Conservation (phyloP, 2,888 invertebrate genomes). For the Drosophila emarginata region DNA sequence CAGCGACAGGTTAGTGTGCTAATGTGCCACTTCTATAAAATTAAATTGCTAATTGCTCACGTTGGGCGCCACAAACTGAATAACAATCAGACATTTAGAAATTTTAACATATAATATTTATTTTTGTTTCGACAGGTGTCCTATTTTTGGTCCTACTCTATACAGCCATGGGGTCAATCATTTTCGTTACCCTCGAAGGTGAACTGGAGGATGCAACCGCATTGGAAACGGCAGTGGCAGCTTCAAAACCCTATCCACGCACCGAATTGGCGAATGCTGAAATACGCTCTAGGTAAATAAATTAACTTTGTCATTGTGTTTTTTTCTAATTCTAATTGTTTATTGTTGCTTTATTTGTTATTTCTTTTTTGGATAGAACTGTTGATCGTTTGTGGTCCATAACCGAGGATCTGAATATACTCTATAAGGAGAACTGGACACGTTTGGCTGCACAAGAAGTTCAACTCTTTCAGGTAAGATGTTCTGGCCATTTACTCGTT, state of each 20-base stretch:
- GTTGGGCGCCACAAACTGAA: neutral
- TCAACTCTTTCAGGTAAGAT: slow-evolving; percentile 89
- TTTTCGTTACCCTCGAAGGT: slow-evolving; percentile 93
- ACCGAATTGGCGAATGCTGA: slow-evolving; percentile 84
- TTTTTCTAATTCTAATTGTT: neutral
- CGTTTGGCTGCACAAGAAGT: slow-evolving; percentile 93
- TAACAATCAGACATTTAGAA: too few relatives aligned
- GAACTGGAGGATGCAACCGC: slow-evolving; percentile 83
- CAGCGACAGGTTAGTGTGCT: slow-evolving; percentile 81
- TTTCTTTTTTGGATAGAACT: slow-evolving; percentile 84
- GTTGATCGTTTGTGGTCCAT: slow-evolving; percentile 93
- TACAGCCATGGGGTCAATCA: slow-evolving; percentile 94
- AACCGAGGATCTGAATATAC: slow-evolving; percentile 93
- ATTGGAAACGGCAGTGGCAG: slow-evolving; percentile 86
- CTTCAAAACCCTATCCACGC: slow-evolving; percentile 86
- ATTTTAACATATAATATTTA: too few relatives aligned
- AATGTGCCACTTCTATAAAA: too few relatives aligned
- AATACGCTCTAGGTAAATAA: slow-evolving; percentile 84
- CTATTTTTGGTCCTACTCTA: slow-evolving; percentile 92
- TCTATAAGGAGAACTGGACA: slow-evolving; percentile 96
- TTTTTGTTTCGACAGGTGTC: slow-evolving; percentile 70
- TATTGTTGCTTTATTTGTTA: neutral
- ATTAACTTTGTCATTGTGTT: too few relatives aligned
- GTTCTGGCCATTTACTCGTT: neutral
- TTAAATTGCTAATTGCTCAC: too few relatives aligned